These are phyloP conservation scores for Halichoerus grypus DNA, from an alignment of 2,113 vertebrate species.

Conservation along the genomic window DNA sequence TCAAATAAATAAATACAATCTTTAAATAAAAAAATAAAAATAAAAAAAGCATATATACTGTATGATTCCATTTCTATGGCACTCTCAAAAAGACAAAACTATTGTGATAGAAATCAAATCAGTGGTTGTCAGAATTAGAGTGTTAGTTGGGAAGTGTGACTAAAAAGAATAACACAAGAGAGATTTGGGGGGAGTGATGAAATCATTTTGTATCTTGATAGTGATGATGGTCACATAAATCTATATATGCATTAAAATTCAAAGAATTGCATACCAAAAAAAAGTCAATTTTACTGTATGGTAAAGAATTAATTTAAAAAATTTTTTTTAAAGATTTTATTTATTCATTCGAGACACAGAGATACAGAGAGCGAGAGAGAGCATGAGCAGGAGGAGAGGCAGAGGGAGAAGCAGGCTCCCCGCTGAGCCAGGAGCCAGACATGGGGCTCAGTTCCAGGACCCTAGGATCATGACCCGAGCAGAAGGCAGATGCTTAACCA, in stretches of 20 bases:
- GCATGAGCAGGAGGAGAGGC: neutral
- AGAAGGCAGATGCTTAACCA: neutral
- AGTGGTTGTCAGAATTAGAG: neutral
- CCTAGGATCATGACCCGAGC: neutral
- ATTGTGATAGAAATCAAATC: neutral
- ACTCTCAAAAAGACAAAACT: constrained; percentile 6
- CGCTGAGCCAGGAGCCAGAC: neutral
- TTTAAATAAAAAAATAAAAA: too few relatives aligned
- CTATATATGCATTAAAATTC: neutral
- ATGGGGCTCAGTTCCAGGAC: neutral
- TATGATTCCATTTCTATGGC: neutral
- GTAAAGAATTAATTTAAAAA: neutral
- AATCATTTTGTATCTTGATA: neutral
- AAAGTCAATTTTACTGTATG: neutral
- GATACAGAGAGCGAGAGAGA: neutral
- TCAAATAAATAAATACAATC: too few relatives aligned
- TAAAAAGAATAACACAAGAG: neutral
- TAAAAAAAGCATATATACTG: neutral
- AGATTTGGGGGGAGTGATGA: neutral
- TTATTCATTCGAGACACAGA: neutral
- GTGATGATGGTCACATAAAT: neutral
- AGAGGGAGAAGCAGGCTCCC: neutral
- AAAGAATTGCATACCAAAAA: constrained; percentile 13
- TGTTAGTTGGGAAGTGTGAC: neutral
- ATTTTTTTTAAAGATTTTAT: neutral